These are phyloP conservation scores for Drosophila antonietae DNA, from an alignment of 2,888 invertebrate genomes.

Conservation along the genomic window DNA sequence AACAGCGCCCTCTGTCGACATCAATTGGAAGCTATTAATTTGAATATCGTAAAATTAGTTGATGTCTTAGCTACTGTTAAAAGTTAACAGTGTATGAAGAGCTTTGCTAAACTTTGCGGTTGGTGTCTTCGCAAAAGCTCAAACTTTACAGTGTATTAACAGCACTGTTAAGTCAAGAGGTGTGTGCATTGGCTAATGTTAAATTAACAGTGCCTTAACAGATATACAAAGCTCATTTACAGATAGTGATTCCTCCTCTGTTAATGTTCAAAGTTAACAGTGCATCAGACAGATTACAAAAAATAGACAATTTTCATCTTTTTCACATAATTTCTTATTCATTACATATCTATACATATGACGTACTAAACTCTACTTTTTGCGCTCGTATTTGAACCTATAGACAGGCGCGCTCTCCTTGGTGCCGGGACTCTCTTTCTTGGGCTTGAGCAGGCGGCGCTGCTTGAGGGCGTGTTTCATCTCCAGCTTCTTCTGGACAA, in stretches of 20 bases:
- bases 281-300: not conserved
- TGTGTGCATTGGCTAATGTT: not conserved
- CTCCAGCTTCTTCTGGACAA: conserved; percentile 92
- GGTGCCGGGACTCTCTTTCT: conserved; percentile 87
- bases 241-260: not conserved
- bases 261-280: not conserved
- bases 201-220: not conserved
- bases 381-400: conserved; percentile 92
- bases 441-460: conserved; percentile 88
- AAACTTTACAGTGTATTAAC: not conserved
- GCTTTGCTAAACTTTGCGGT: not conserved
- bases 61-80: not conserved
- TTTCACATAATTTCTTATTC: not conserved
- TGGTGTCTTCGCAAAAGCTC: not conserved
- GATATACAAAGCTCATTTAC: not conserved
- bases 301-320: no score
- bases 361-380: conserved; percentile 19
- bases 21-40: not conserved
- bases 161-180: not conserved
- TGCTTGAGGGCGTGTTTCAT: conserved; percentile 89
- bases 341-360: not conserved
- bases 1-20: conserved; percentile 6
- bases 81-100: not conserved
- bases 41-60: conserved; percentile 29
- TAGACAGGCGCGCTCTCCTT: conserved; percentile 90